These are phyloP conservation scores for Gobiocypris rarus DNA, from an alignment of 2,113 vertebrate species.

Conservation along the genomic window DNA sequence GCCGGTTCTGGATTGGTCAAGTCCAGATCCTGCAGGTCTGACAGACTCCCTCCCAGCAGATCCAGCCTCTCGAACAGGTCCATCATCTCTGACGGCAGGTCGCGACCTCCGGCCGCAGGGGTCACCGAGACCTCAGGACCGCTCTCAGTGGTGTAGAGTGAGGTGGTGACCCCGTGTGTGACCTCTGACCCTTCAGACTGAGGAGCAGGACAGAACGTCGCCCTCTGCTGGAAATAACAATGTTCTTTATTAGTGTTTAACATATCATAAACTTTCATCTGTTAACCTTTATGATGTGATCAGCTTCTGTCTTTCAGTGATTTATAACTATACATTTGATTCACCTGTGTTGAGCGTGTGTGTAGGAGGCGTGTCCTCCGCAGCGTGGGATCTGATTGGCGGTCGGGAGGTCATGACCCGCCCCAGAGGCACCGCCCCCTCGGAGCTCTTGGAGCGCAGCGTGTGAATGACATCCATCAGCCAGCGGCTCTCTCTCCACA, in stretches of 20 bases:
- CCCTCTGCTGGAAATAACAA: background rate
- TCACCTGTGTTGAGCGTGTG: slow-evolving; percentile 61
- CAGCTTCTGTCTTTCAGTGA: too few species aligned
- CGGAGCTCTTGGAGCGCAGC: slow-evolving; percentile 73
- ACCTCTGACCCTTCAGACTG: background rate
- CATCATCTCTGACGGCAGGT: background rate
- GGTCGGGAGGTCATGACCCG: slow-evolving; percentile 74
- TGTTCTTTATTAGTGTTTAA: background rate
- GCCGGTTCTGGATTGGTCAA: background rate
- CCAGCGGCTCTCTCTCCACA: slow-evolving; percentile 78
- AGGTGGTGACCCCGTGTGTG: background rate
- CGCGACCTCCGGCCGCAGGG: background rate
- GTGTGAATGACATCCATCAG: slow-evolving; percentile 79
- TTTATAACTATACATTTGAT: too few species aligned
- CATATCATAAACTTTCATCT: background rate
- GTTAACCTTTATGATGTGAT: background rate
- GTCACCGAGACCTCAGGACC: background rate
- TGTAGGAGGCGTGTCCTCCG: slow-evolving; percentile 63
- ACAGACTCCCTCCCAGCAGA: background rate
- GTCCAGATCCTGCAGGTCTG: background rate
- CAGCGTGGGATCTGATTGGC: slow-evolving; percentile 58
- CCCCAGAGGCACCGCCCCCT: slow-evolving; percentile 73
- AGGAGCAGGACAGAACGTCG: background rate
- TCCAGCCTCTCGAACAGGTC: background rate
- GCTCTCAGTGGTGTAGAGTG: background rate